Evolutionary conservation across 2,888 invertebrate genomes (phyloP).

Genomic region (Cryptocheilus praepositus): DNA sequence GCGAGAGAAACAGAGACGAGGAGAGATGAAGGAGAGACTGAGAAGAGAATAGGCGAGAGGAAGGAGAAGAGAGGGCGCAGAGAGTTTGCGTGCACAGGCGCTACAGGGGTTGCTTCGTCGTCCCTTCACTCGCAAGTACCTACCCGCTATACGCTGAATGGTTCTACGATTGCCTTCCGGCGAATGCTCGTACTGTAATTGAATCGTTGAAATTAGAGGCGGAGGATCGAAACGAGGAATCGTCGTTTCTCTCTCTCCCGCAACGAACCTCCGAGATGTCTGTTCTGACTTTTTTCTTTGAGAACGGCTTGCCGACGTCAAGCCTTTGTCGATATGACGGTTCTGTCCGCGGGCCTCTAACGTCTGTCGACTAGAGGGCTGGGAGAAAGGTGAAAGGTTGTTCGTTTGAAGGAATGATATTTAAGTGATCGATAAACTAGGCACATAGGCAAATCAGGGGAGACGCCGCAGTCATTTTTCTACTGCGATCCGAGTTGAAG

Average conservation of each 20-base stretch:
- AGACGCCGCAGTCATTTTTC: not conserved
- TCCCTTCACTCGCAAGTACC: conserved; percentile 9
- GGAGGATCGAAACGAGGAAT: too few relatives aligned
- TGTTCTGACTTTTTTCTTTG: too few relatives aligned
- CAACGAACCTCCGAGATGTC: too few relatives aligned
- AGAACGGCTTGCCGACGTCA: too few relatives aligned
- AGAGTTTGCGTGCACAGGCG: not conserved
- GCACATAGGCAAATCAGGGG: too few relatives aligned
- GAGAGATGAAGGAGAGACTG: conserved; percentile 15
- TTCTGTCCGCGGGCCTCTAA: too few relatives aligned
- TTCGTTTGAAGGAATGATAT: conserved; percentile 7
- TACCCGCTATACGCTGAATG: conserved; percentile 17
- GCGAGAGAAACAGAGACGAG: conserved; percentile 9
- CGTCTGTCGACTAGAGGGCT: not conserved
- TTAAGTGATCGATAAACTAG: too few relatives aligned
- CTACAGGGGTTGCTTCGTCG: conserved; percentile 2
- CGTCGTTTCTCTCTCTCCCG: too few relatives aligned
- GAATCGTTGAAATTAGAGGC: conserved; percentile 25
- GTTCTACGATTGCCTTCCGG: conserved; percentile 14
- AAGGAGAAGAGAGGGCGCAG: conserved; percentile 7
- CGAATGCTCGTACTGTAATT: conserved; percentile 38
- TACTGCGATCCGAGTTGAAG: conserved; percentile 43
- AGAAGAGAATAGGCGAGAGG: not conserved
- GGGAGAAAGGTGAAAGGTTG: not conserved
- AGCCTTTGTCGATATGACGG: too few relatives aligned